Evolutionary conservation across 2,113 vertebrate species (phyloP).

Genomic region (Ammodytes dubius): DNA sequence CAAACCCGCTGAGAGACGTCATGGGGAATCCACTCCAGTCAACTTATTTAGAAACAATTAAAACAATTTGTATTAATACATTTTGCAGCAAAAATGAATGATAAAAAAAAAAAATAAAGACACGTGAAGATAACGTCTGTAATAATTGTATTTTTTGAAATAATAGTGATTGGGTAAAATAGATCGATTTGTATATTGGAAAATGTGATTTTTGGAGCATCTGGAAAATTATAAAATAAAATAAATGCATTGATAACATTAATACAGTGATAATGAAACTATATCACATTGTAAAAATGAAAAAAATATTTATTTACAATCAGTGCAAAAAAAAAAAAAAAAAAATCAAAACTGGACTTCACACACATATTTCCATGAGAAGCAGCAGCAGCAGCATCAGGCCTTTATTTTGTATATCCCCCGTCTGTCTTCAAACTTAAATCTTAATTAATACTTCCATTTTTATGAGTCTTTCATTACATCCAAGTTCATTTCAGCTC

Average conservation of each 20-base stretch:
- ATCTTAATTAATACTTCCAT: slow-evolving; percentile 27
- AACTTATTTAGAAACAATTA: background rate
- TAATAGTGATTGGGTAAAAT: background rate
- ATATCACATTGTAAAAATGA: slow-evolving; percentile 17
- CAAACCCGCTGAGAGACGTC: slow-evolving; percentile 7
- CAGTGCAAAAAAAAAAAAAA: slow-evolving; percentile 29
- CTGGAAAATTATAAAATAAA: background rate
- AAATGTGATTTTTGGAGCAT: background rate
- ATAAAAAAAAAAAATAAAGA: background rate
- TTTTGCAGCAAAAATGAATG: background rate
- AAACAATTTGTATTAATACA: background rate
- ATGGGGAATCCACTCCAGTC: background rate
- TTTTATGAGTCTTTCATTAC: background rate
- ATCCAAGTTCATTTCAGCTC: background rate
- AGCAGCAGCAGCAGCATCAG: background rate
- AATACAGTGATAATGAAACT: background rate
- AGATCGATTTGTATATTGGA: background rate
- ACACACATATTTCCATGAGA: slow-evolving; percentile 2
- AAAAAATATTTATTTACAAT: slow-evolving; percentile 19
- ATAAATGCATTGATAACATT: background rate
- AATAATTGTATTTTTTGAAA: background rate
- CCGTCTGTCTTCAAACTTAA: background rate
- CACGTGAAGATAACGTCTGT: too few relatives aligned
- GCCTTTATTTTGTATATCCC: background rate
- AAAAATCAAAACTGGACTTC: slow-evolving; percentile 7